phyloP scores from a whole-genome alignment of 2,888 invertebrate genomes.

The Pollenia labialis region DNA sequence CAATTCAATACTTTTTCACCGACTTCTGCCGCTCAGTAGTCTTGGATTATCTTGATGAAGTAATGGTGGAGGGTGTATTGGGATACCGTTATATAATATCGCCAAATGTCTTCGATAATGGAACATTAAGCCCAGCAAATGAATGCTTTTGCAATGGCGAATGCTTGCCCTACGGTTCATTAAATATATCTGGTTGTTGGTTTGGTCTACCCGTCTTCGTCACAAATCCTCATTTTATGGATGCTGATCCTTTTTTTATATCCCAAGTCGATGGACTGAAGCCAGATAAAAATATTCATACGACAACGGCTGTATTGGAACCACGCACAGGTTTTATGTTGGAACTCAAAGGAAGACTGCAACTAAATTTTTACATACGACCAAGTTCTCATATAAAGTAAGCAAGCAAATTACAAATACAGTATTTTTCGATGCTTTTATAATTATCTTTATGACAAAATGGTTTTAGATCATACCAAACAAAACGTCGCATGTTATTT shows the following conservation, averaged over 20 bases:
- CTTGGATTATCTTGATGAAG: constrained; percentile 87
- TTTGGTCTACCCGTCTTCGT: constrained; percentile 92
- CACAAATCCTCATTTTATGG: constrained; percentile 92
- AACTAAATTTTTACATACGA: constrained; percentile 89
- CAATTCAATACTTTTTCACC: constrained; percentile 88
- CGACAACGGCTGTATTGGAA: constrained; percentile 90
- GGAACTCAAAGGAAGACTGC: constrained; percentile 90
- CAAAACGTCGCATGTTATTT: constrained; percentile 75
- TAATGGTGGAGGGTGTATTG: constrained; percentile 85
- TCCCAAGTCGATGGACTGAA: constrained; percentile 88
- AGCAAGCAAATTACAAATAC: constrained; percentile 84
- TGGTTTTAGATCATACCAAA: constrained; percentile 76
- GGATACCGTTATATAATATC: constrained; percentile 88
- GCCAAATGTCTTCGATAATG: constrained; percentile 88
- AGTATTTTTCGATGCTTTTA: not conserved
- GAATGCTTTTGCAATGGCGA: constrained; percentile 88
- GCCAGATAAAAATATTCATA: constrained; percentile 88
- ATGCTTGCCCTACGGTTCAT: constrained; percentile 89
- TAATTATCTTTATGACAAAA: not conserved
- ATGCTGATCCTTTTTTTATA: constrained; percentile 88
- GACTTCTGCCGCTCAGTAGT: constrained; percentile 90
- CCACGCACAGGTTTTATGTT: constrained; percentile 90
- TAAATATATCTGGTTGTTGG: constrained; percentile 90
- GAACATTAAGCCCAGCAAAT: constrained; percentile 86
- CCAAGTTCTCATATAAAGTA: constrained; percentile 87